These are phyloP conservation scores for Apamea epomidion DNA, from an alignment of 2,888 invertebrate species.

Conservation along the genomic window DNA sequence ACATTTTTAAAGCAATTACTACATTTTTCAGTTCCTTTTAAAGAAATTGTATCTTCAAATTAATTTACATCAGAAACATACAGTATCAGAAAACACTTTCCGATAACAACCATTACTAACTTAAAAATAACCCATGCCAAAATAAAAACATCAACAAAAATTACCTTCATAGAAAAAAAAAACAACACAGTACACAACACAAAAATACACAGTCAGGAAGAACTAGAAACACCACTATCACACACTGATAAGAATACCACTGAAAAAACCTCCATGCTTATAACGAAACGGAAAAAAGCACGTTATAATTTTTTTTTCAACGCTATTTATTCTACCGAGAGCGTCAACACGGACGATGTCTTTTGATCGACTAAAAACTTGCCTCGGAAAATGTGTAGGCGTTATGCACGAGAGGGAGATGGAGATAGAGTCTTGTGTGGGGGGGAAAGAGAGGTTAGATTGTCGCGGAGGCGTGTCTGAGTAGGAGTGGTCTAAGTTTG, in stretches of 20 bases:
- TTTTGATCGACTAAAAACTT: conserved; percentile 88
- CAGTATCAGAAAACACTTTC: neutral
- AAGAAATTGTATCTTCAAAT: neutral
- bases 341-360: conserved; percentile 83
- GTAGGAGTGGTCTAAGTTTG: conserved; percentile 84
- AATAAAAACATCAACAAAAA: conserved; percentile 53
- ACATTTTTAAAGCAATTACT: neutral
- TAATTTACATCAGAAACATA: neutral
- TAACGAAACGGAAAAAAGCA: conserved; percentile 58
- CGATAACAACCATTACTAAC: neutral
- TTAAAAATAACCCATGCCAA: conserved; percentile 13
- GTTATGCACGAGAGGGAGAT: conserved; percentile 80
- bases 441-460: conserved; percentile 73
- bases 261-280: conserved; percentile 61
- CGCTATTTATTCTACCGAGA: conserved; percentile 66
- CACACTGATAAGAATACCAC: conserved; percentile 70
- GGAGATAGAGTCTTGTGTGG: conserved; percentile 62
- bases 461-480: conserved; percentile 80
- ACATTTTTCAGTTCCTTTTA: neutral
- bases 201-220: conserved; percentile 67
- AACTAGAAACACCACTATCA: conserved; percentile 67
- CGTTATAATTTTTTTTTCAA: conserved; percentile 63
- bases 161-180: conserved; percentile 67
- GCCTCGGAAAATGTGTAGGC: conserved; percentile 85
- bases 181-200: conserved; percentile 69